A percentile compares a stretch with the other conserved stretches of the same genome.
Evolutionary conservation across 2,888 invertebrate genomes (phyloP).

Genomic region (Oxyteleia sp.): DNA sequence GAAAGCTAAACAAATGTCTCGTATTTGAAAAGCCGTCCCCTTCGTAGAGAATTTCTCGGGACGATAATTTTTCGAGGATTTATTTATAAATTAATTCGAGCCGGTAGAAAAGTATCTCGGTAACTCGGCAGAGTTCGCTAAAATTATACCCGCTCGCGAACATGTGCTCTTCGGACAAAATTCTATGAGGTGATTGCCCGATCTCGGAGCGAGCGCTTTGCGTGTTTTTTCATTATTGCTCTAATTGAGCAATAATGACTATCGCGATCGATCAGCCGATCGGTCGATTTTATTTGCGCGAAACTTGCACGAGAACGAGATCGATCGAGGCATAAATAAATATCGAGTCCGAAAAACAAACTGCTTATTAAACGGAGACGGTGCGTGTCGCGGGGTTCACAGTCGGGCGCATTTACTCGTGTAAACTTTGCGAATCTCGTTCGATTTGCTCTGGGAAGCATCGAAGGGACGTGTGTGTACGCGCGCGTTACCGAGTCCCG

Average conservation of each 20-base stretch:
- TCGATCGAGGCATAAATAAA: slow-evolving; percentile 23
- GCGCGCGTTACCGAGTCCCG: slow-evolving; percentile 61
- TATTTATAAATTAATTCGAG: slow-evolving; percentile 48
- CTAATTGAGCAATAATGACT: slow-evolving; percentile 32
- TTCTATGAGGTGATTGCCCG: slow-evolving; percentile 54
- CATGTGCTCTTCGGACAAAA: slow-evolving; percentile 38
- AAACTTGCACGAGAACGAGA: not conserved
- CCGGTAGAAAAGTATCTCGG: slow-evolving; percentile 21
- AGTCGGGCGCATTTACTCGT: slow-evolving; percentile 24
- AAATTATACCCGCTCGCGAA: slow-evolving; percentile 38
- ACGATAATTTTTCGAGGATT: slow-evolving; percentile 1
- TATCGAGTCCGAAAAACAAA: slow-evolving; percentile 22
- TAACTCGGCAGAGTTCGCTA: slow-evolving; percentile 36
- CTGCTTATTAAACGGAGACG: slow-evolving; percentile 7
- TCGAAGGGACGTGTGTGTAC: slow-evolving; percentile 52
- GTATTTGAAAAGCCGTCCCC: not conserved
- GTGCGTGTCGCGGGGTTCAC: slow-evolving; percentile 4
- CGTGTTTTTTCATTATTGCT: slow-evolving; percentile 31
- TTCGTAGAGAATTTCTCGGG: not conserved
- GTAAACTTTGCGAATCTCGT: slow-evolving; percentile 34
- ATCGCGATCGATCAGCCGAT: not conserved
- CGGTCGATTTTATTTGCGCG: not conserved
- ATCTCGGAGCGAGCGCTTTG: slow-evolving; percentile 30
- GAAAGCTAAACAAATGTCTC: not conserved
- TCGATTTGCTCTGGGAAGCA: slow-evolving; percentile 53